Conservation (phyloP, 2,797 vertebrate species). For the Sardinella longiceps region DNA sequence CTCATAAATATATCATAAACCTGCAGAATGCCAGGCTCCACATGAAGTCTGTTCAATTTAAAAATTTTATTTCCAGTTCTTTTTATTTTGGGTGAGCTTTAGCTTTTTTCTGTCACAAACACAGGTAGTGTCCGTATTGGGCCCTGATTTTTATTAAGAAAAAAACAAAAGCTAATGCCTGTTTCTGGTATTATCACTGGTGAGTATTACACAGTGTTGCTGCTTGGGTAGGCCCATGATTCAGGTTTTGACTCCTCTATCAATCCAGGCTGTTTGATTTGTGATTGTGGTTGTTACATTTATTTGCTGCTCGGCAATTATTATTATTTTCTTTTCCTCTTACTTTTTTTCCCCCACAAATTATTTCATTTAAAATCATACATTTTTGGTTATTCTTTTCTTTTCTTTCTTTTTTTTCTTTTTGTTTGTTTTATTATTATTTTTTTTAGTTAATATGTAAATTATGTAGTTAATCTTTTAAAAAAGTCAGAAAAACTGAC, state of each 20-base stretch:
- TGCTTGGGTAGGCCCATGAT: constrained; percentile 45
- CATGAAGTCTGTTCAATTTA: constrained; percentile 21
- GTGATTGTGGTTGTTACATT: constrained; percentile 36
- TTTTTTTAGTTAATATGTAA: neutral
- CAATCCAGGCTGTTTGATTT: constrained; percentile 56
- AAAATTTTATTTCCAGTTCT: constrained; percentile 11
- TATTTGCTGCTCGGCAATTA: constrained; percentile 57
- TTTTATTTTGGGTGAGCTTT: constrained; percentile 18
- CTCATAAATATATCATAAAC: constrained; percentile 25
- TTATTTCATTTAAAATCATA: constrained; percentile 9
- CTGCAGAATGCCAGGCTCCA: constrained; percentile 27
- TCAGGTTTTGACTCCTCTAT: constrained; percentile 36
- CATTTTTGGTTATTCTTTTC: constrained; percentile 16
- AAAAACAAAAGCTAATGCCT: constrained; percentile 50
- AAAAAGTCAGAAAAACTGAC: neutral
- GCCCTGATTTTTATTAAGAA: neutral
- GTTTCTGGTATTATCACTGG: constrained; percentile 57
- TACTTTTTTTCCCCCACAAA: neutral
- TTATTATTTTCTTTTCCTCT: constrained; percentile 28
- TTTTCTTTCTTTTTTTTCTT: neutral
- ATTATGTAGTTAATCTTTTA: constrained; percentile 6
- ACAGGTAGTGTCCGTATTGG: constrained; percentile 24
- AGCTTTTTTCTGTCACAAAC: constrained; percentile 20
- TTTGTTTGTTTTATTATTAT: neutral
- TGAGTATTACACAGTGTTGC: constrained; percentile 57